Conservation (phyloP, 2,113 vertebrate genomes). For the Electrona antarctica region DNA sequence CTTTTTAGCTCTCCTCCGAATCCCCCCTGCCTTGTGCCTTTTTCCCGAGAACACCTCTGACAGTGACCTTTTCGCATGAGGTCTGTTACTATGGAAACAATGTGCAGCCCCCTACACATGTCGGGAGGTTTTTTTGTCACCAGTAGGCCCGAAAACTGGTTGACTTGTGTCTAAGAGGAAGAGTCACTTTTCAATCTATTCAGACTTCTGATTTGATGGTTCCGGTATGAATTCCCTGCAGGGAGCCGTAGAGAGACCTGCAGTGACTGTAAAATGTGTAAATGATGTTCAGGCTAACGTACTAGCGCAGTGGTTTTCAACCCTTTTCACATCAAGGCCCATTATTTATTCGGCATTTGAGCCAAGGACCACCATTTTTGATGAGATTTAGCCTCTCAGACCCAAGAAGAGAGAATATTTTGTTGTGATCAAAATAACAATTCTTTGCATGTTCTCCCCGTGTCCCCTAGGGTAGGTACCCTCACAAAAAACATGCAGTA, state of each 20-base stretch:
- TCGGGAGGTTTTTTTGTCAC: constrained; percentile 55
- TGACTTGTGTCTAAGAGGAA: constrained; percentile 49
- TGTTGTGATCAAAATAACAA: no score
- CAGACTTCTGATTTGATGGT: constrained; percentile 8
- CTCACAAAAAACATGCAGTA: no score
- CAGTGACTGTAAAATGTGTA: background rate
- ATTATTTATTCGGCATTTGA: no score
- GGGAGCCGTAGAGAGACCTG: background rate
- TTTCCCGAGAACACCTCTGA: constrained; percentile 76
- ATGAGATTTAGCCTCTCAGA: no score
- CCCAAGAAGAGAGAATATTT: no score
- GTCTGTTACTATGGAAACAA: constrained; percentile 83
- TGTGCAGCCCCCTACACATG: constrained; percentile 48
- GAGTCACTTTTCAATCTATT: constrained; percentile 37
- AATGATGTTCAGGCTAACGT: no score
- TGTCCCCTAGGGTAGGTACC: no score
- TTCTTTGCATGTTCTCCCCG: no score
- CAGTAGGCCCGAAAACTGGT: constrained; percentile 42
- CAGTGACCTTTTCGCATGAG: constrained; percentile 80
- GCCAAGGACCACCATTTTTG: no score
- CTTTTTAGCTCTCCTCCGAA: constrained; percentile 66
- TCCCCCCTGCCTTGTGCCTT: constrained; percentile 67
- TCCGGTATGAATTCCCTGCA: background rate
- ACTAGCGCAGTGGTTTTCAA: no score
- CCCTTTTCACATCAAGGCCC: no score